A percentile compares a stretch with the other conserved stretches of the same genome.
Evolutionary conservation across 2,797 vertebrate species (phyloP).

Genomic region (Eulemur mongoz): DNA sequence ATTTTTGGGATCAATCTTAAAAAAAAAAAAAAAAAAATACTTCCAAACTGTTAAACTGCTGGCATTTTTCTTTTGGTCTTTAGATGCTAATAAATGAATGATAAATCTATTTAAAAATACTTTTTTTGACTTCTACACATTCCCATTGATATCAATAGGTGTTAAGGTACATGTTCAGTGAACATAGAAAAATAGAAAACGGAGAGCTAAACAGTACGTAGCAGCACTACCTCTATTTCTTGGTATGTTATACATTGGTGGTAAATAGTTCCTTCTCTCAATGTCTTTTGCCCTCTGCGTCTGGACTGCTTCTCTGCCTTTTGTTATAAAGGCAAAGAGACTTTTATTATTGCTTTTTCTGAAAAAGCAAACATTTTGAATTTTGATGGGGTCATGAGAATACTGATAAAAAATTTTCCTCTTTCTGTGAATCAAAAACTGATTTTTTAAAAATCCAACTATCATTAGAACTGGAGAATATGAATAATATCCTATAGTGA

Average conservation of each 20-base stretch:
- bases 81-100: conserved; percentile 25
- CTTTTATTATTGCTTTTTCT: conserved; percentile 34
- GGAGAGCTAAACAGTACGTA: too few relatives aligned
- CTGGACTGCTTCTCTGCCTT: conserved; percentile 26
- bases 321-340: conserved; percentile 40
- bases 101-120: conserved; percentile 53
- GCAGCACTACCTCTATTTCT: background rate
- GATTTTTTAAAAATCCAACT: conserved; percentile 19
- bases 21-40: conserved; percentile 29
- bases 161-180: background rate
- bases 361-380: conserved; percentile 47
- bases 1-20: conserved; percentile 50
- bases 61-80: conserved; percentile 55
- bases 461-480: background rate
- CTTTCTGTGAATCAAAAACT: background rate
- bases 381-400: conserved; percentile 38
- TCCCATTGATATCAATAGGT: background rate
- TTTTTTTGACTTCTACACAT: background rate
- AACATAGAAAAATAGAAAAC: background rate
- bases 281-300: background rate
- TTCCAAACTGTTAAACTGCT: conserved; percentile 48
- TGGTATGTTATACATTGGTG: background rate
- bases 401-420: background rate
- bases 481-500: background rate
- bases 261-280: conserved; percentile 19